Percentiles rank a stretch among this genome's conserved stretches.
phyloP scores from a whole-genome alignment of 2,888 invertebrate species.

The Caenorhabditis imperialis region DNA sequence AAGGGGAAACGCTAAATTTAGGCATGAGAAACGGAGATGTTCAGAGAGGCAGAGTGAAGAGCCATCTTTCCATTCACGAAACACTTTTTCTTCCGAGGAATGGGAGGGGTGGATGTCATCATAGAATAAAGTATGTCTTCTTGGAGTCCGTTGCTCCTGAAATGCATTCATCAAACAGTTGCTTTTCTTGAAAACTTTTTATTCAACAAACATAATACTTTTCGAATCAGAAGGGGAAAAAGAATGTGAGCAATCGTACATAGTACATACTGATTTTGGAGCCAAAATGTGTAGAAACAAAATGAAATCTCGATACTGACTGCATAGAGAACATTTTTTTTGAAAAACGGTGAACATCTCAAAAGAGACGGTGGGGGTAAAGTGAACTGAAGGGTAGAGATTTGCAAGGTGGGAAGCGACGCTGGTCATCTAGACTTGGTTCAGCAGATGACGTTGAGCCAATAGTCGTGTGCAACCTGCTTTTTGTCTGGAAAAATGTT shows the following conservation, averaged over 20 bases:
- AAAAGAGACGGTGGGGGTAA: constrained; percentile 1
- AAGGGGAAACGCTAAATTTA: background rate
- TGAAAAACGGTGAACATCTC: constrained; percentile 17
- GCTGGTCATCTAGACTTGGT: constrained; percentile 42
- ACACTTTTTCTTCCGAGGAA: too few relatives aligned
- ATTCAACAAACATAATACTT: too few relatives aligned
- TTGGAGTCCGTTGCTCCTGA: too few relatives aligned
- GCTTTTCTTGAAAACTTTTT: too few relatives aligned
- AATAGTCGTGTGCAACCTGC: constrained; percentile 73
- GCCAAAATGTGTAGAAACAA: background rate
- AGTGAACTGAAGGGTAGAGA: constrained; percentile 10
- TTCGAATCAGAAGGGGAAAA: background rate
- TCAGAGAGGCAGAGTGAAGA: too few relatives aligned
- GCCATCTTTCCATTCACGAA: too few relatives aligned
- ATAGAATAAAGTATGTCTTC: too few relatives aligned
- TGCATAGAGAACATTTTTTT: constrained; percentile 22
- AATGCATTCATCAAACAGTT: too few relatives aligned
- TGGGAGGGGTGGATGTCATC: too few relatives aligned
- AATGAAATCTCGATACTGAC: constrained; percentile 27
- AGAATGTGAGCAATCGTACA: constrained; percentile 58
- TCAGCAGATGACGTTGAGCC: constrained; percentile 69
- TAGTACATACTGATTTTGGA: constrained; percentile 58
- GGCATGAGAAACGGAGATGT: background rate
- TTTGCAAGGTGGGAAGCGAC: constrained; percentile 1
- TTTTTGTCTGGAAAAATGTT: constrained; percentile 63